Evolutionary conservation across 2,888 invertebrate genomes (phyloP), one percentile per base, ranked within the genome.

Genomic region (Parthenolecanium corni): DNA sequence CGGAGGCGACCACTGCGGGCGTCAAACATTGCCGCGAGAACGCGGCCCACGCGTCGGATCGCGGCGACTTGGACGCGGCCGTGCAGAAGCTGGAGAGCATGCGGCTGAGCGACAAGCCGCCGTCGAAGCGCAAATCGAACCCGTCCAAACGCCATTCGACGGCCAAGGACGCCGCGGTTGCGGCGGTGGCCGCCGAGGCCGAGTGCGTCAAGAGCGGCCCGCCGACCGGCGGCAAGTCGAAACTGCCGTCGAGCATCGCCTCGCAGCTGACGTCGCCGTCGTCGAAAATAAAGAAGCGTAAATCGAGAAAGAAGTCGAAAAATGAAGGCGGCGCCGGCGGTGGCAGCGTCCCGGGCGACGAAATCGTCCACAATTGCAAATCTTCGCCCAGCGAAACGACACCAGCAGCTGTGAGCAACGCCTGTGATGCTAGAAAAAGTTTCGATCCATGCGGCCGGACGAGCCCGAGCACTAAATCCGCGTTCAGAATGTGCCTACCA

Each of bases 41-140:
- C 9, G 31, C 31, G 31, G 31, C 31, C 9, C 4, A 31, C 9
- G 31, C 5, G 4, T 6, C 31, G 31, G 9, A 31, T 31, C 4
- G 31, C 44, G 58, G 47, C 16, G 58, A 58, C 21, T 49, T 58
- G 21, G 58, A 47, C 38, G 58, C 47, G 20, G 58, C 58, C 18
- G 46, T 58, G 58, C 58, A 47, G 36, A 58, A 58, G 31, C 24
- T 58, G 25, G 58, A 58, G n/a, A 58, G 58, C 21, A 46, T 58
- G 47, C n/a, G 58, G n/a, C 25, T 58, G 2, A 47, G 25, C 47
- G 49, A 25, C 25, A 24, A 12, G 23, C 23, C 6, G 5, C n/a
- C 21, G 23, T 21, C 54, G 18, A 56, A 56, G 20, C 56, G 56
- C 24, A 56, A 56, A 46, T 40, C 20, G 3, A 58, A 6, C 57